Evolutionary conservation across 2,113 vertebrate species (phyloP), one percentile per base, ranked within the genome.

Genomic region (Drymodes brunneopygia): DNA sequence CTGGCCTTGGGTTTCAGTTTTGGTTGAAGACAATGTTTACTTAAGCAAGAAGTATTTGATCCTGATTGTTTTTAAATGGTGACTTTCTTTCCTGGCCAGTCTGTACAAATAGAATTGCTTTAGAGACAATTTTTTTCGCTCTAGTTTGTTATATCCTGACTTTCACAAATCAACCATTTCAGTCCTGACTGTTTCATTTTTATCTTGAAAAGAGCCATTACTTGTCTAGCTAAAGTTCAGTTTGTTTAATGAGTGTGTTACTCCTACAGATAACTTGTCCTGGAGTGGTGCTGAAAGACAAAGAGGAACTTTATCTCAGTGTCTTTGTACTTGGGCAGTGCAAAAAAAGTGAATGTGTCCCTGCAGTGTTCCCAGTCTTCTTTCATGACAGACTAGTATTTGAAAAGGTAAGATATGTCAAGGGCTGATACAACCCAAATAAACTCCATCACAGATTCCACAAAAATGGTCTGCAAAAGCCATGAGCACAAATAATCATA

Each of bases 361-460:
- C 98, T 83, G 98, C 98, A 48, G 95, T 85, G 20, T 99, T 99
- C 73, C 99, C 99, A 65, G 92, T 99, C 74, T 75, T 92, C 83
- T 98, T 99, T 96, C 97, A 98, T 85, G 98, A 99, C 95, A 98
- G 97, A 94, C 98, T 99, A 97, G 92, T 97, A n/a, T 99, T 99
- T 98, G 98, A 98, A 94, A 99, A 99, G 99, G 99, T 99, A 92
- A 97, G 98, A 85, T 71, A 73, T 81, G 71, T 86, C 57, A 81
- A 88, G 33, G 72, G 42, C 88, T 77, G 42, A 78, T 48, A 33
- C 21, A 58, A 56, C 51, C 51, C 72, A 88, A 88, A 78, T 44
- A 91, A 86, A 88, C 50, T 24, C 50, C 31, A 67, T 86, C 33
- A 56, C 50, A 78, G 54, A 83, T 58, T 58, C 25, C 23, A 48